Evolutionary conservation across 2,888 invertebrate genomes (phyloP).

Genomic region (Erynnis tages): DNA sequence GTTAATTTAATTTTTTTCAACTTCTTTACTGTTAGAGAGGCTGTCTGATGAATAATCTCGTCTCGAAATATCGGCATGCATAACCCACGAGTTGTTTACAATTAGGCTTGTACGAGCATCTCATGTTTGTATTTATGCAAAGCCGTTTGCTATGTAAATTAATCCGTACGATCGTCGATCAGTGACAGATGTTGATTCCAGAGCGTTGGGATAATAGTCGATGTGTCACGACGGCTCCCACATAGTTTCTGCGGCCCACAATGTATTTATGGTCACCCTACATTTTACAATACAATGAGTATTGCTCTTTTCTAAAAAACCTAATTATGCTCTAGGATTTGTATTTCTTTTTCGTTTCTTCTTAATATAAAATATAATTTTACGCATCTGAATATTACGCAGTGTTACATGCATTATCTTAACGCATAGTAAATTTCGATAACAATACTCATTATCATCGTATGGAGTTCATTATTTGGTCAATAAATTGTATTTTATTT

Average conservation of each 20-base stretch:
- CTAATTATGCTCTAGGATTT: no score
- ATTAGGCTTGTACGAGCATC: conserved; percentile 48
- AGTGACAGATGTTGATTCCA: conserved; percentile 62
- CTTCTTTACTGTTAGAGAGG: no score
- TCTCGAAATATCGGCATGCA: conserved; percentile 31
- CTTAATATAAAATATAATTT: no score
- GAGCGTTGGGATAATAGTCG: conserved; percentile 57
- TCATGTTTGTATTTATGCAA: conserved; percentile 52
- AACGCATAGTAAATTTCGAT: no score
- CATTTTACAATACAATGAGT: conserved; percentile 4
- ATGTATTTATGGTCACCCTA: conserved; percentile 1
- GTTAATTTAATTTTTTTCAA: no score
- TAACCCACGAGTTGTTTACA: conserved; percentile 40
- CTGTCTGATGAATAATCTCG: conserved; percentile 30
- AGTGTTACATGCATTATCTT: background rate
- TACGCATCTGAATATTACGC: no score
- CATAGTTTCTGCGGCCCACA: background rate
- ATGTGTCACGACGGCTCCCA: conserved; percentile 35
- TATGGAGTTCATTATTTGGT: no score
- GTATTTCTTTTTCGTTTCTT: no score
- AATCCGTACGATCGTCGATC: conserved; percentile 54
- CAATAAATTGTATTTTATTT: no score
- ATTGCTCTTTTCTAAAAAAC: no score
- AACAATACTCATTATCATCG: no score
- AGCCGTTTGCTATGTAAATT: conserved; percentile 62